Evolutionary conservation across 2,113 vertebrate genomes (phyloP), one percentile per base, ranked within the genome.

Genomic region (Thalassoma bifasciatum): DNA sequence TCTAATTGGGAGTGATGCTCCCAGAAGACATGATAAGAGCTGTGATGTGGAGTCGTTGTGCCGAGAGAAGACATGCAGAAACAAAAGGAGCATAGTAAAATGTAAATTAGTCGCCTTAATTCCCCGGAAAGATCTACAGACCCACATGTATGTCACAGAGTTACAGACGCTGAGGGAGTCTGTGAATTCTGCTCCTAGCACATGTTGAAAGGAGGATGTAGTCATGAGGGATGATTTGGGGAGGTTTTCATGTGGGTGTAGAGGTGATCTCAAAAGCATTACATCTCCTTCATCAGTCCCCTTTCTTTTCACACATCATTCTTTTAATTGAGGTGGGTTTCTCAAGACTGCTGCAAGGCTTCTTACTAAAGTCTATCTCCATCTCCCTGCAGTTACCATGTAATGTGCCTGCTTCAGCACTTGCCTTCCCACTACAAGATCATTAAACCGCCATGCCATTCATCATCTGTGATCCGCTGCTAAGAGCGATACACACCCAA

Each of bases 401-500:
- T 77, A 85, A 84, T 82, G 62, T 74, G 76, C 62, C 49, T 77
- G 70, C 76, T 87, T 88, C 83, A 82, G 80, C 83, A 79, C 79
- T 76, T 63, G 64, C 82, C 60, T 84, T 69, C 54, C 75, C 66
- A 52, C 79, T 70, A 88, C 82, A 74, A 81, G 53, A 82, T 85
- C 82, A 85, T 89, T 90, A 87, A 88, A 82, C 44, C n/a, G 26
- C 57, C 40, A 10, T 53, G 82, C 49, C 83, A 82, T 88, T 79
- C 71, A 79, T 87, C 85, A 90, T 82, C 75, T 83, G 81, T 70
- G 76, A 81, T 72, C 82, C 36, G 14, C 76, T 75, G 40, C 69
- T 24, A 46, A 72, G 46, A 62, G 50, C 10, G 3, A 64, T 38
- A 46, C 77, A 40, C 49, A 49, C 34, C 11, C 52, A 37, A 60